Evolutionary conservation across 2,113 vertebrate species (phyloP), one percentile per base, ranked within the genome.

Genomic region (Zeus faber): DNA sequence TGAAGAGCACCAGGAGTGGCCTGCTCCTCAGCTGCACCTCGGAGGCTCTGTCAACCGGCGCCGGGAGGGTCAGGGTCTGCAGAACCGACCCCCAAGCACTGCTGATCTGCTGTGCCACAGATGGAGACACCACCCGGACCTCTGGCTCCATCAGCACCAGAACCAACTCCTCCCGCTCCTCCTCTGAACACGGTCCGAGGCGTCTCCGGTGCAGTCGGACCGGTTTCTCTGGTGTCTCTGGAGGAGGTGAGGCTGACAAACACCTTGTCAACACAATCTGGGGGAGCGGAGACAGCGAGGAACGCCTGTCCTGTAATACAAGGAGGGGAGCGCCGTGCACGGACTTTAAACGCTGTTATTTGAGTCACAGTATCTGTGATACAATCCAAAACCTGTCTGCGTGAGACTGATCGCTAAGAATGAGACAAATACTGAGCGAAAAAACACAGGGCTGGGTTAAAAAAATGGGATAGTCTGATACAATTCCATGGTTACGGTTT

Each of bases 201-300:
- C 63, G 9, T 48, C 45, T 56, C 56, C 6, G 58, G 35, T 5
- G 21, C 13, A 6, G 44, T 23, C 54, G 49, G 3, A 29, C 67
- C 65, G 48, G 69, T 8, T 64, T 70, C 72, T 63, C 72, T 44
- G 53, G 45, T 67, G 79, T 61, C 61, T 90, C 89, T 17, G 81
- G 76, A 0, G 76, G 68, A 48, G 87, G 70, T 3, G 88, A 82
- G 25, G 69, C 72, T 0, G 92, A 84, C 46, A 67, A 70, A 49
- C 90, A 93, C 54, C 90, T 82, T 18, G 91, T 95, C 85, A 94
- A 79, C 71, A 93, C 69, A 77, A 94, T 94, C 81, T 75, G 86
- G 4, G 94, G 94, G 58, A 94, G 66, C 23, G 87, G 84, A 77
- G 52, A 52, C 23, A 55, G 51, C 20, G 77, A 72, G 18, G 64